Conservation (phyloP, 2,113 vertebrate genomes). For the Scomber colias region DNA sequence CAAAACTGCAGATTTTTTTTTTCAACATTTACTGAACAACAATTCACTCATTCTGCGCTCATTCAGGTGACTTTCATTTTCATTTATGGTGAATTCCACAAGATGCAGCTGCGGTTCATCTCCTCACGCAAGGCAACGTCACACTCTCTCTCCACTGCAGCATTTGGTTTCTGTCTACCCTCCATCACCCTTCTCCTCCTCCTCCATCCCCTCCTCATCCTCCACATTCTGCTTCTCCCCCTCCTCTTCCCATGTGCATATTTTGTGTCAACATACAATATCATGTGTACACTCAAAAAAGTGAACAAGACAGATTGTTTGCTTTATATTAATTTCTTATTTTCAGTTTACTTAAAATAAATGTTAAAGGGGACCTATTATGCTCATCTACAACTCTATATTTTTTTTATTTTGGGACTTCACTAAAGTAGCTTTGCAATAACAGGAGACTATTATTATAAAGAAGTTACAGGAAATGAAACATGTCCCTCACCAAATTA, state of each 20-base stretch:
- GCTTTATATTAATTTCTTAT: no score
- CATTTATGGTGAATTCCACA: constrained; percentile 28
- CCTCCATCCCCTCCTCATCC: neutral
- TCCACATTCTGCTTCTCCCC: neutral
- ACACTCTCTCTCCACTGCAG: constrained; percentile 58
- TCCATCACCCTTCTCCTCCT: neutral
- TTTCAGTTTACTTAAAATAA: no score
- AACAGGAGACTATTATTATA: no score
- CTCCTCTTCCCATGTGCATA: constrained; percentile 46
- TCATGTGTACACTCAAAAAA: constrained; percentile 6
- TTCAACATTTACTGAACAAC: neutral
- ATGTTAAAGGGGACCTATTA: no score
- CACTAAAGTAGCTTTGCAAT: no score
- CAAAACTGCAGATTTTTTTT: neutral
- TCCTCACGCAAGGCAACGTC: constrained; percentile 36
- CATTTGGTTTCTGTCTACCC: constrained; percentile 32
- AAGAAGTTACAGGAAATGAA: no score
- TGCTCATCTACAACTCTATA: no score
- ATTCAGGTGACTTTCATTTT: constrained; percentile 34
- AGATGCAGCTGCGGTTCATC: constrained; percentile 49
- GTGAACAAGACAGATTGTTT: no score
- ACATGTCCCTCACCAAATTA: no score
- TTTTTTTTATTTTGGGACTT: no score
- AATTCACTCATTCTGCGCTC: neutral
- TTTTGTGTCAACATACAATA: constrained; percentile 60